Conservation (phyloP, 92 coral and sea anemone species). For the Nematostella vectensis region DNA sequence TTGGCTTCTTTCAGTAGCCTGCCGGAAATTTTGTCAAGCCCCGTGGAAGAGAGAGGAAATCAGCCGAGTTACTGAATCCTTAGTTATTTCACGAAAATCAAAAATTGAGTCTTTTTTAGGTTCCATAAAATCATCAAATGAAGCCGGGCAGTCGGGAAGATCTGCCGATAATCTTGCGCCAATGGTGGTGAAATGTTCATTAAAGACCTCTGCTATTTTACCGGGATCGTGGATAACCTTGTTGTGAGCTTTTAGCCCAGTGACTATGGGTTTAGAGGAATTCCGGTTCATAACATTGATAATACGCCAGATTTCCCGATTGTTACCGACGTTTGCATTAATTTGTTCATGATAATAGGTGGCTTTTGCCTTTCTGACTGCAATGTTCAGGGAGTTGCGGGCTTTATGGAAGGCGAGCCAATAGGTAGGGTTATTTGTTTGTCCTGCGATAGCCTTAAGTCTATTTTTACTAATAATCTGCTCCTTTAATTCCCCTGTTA, state of each 20-base stretch:
- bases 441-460: not conserved
- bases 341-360: not conserved
- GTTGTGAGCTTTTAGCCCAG: not conserved
- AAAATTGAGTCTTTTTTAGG: not conserved
- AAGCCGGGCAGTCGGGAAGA: not conserved
- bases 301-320: not conserved
- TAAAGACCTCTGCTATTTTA: not conserved
- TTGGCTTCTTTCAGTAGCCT: not conserved
- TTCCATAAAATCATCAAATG: not conserved
- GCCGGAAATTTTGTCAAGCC: not conserved
- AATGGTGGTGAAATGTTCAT: not conserved
- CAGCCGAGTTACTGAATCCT: not conserved
- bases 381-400: conserved; percentile 1
- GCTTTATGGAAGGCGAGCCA: not conserved
- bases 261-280: not conserved
- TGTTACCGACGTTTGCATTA: not conserved
- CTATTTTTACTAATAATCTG: not conserved
- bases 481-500: not conserved
- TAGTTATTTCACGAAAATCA: not conserved
- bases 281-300: conserved; percentile 1
- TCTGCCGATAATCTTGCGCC: not conserved
- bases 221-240: not conserved
- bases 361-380: not conserved
- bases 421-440: not conserved
- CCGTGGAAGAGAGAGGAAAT: not conserved